Evolutionary conservation across 2,888 invertebrate species (phyloP), one percentile per base, ranked within the genome.

Genomic region (Saturnia japonica): DNA sequence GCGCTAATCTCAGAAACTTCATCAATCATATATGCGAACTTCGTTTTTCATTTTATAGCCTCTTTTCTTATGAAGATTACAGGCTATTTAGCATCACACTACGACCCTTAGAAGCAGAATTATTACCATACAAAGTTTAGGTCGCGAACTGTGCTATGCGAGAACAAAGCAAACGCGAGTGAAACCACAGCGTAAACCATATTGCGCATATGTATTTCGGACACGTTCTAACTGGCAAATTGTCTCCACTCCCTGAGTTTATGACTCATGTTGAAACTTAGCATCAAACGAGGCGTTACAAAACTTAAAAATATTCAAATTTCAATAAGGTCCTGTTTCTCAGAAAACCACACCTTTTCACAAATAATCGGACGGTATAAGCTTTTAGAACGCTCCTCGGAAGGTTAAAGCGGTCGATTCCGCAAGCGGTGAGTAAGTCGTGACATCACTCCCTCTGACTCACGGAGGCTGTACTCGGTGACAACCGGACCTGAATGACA

Each of bases 401-500:
- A 71, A 68, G 71, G 70, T 67, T 51, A 47, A 40, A 70, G 54
- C 68, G 43, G 64, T 42, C 51, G 70, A 66, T 51, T 67, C 67
- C 70, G 67, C 66, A 70, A 71, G 70, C 42, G 45, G 70, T 70
- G 70, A 70, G 28, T 71, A 68, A 68, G 12, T 8, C 51, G 40
- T 68, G 68, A 68, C 68, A 68, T 68, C 68, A 47, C 43, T 34
- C 28, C 19, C 9, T 57, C 25, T 72, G 69, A 71, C 47, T 71
- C 69, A 71, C 54, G 34, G 70, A 66, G 64, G 67, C 69, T 78
- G 78, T 76, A 12, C 40, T 51, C 62, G 72, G 40, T 66, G 69
- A 71, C 66, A 66, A 54, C 76, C 77, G 75, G 77, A 77, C 76
- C 76, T 75, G 70, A 47, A 64, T 71, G 67, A 70, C 67, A 70